These are phyloP conservation scores for Neodiprion lecontei DNA, from an alignment of 1,140 invertebrate genomes.

Conservation along the genomic window DNA sequence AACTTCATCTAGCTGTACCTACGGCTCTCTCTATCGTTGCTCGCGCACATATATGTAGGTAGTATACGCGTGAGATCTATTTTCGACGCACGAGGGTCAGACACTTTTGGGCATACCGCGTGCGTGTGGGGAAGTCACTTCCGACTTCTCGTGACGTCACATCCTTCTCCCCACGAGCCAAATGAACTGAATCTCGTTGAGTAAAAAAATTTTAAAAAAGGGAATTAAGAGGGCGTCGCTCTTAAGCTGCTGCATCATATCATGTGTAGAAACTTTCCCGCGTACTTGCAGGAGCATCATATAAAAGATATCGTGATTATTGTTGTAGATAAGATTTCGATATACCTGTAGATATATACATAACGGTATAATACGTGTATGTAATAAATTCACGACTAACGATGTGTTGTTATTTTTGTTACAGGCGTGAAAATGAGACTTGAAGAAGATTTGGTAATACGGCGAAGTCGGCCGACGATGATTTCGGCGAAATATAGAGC, in stretches of 20 bases:
- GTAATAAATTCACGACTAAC: neutral
- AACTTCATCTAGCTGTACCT: neutral
- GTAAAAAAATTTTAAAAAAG: neutral
- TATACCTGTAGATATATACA: neutral
- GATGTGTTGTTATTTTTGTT: constrained; percentile 20
- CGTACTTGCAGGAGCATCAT: neutral
- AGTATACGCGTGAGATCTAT: constrained; percentile 3
- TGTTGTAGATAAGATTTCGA: no score
- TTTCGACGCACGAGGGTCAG: neutral
- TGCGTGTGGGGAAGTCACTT: constrained; percentile 10
- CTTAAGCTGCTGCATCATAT: neutral
- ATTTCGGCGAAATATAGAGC: constrained; percentile 84
- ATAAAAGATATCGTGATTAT: no score
- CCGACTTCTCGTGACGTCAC: constrained; percentile 12
- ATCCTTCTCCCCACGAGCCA: neutral
- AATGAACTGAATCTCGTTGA: neutral
- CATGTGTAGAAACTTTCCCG: neutral
- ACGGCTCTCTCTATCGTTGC: neutral
- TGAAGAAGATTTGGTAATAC: constrained; percentile 55
- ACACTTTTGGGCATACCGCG: neutral
- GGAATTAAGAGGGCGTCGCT: neutral
- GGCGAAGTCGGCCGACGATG: constrained; percentile 75
- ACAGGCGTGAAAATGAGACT: constrained; percentile 54
- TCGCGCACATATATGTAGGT: neutral
- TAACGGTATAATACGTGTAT: neutral